phyloP scores from a whole-genome alignment of 2,113 vertebrate genomes.

The Axis porcinus region DNA sequence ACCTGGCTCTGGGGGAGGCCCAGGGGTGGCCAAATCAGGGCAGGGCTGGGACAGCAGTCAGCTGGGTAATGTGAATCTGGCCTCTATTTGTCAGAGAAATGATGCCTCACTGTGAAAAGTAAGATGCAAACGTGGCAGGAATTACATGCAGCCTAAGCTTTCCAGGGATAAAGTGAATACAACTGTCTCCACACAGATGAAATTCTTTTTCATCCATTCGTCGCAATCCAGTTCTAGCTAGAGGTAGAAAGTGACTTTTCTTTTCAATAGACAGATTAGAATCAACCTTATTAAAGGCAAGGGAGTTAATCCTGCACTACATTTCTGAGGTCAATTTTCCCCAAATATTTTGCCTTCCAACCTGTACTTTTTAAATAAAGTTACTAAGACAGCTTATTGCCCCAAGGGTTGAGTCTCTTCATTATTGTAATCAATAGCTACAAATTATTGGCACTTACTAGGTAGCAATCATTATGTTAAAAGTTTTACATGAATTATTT shows the following conservation, averaged over 20 bases:
- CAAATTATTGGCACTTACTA: not conserved
- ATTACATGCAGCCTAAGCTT: not conserved
- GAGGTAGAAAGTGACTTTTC: not conserved
- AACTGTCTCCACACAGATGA: not conserved
- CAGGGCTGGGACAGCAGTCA: not conserved
- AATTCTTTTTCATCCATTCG: not conserved
- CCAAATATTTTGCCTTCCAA: not conserved
- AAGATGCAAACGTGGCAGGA: not conserved
- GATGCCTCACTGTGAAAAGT: not conserved
- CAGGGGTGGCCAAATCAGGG: not conserved
- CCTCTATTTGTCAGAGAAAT: not conserved
- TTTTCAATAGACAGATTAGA: not conserved
- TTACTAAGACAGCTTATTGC: not conserved
- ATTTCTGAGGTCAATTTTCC: not conserved
- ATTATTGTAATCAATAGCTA: not conserved
- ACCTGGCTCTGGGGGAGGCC: constrained; percentile 17
- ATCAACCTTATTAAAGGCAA: not conserved
- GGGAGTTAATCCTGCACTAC: not conserved
- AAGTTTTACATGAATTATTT: not conserved
- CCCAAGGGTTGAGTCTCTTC: not conserved
- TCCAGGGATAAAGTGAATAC: not conserved
- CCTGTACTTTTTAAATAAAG: not conserved
- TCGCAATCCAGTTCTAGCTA: not conserved
- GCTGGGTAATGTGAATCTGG: not conserved
- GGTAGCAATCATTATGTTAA: not conserved